Percentiles rank a stretch among this genome's conserved stretches.
phyloP scores from a whole-genome alignment of 1,140 invertebrate species.

The Dreissena rostriformis region DNA sequence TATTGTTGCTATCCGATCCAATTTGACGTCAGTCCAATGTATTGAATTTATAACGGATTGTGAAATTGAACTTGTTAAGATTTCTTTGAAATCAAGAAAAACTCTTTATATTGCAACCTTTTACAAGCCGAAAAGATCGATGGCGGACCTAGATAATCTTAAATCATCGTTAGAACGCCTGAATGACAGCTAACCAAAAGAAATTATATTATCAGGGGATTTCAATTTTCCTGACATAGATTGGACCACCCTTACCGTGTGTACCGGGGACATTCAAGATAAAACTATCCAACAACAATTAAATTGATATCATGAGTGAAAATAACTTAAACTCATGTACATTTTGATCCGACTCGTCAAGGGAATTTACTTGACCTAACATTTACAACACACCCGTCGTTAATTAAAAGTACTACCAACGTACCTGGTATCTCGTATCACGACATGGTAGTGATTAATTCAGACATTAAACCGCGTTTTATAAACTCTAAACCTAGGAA shows the following conservation, averaged over 20 bases:
- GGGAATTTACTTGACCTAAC: constrained; percentile 20
- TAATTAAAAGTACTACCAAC: constrained; percentile 15
- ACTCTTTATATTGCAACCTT: not conserved
- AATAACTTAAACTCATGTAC: not conserved
- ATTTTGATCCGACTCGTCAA: not conserved
- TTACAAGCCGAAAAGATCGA: constrained; percentile 2
- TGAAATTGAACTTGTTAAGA: constrained; percentile 1
- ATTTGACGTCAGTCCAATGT: constrained; percentile 22
- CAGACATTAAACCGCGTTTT: too few species aligned
- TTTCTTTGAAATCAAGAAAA: not conserved
- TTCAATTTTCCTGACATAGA: constrained; percentile 6
- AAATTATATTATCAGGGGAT: constrained; percentile 9
- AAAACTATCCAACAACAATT: not conserved
- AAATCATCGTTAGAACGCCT: constrained; percentile 2
- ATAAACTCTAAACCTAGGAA: too few species aligned
- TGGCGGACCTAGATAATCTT: not conserved
- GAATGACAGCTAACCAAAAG: not conserved
- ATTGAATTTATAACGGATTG: constrained; percentile 25
- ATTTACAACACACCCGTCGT: constrained; percentile 33
- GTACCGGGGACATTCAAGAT: not conserved
- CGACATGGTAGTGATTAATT: constrained; percentile 13
- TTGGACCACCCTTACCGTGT: not conserved
- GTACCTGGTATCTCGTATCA: constrained; percentile 35
- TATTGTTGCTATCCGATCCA: constrained; percentile 28
- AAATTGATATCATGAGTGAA: constrained; percentile 5